Percentiles rank a stretch among this genome's conserved stretches.
Conservation (phyloP, 2,888 invertebrate genomes). For the Eupeodes latifasciatus region DNA sequence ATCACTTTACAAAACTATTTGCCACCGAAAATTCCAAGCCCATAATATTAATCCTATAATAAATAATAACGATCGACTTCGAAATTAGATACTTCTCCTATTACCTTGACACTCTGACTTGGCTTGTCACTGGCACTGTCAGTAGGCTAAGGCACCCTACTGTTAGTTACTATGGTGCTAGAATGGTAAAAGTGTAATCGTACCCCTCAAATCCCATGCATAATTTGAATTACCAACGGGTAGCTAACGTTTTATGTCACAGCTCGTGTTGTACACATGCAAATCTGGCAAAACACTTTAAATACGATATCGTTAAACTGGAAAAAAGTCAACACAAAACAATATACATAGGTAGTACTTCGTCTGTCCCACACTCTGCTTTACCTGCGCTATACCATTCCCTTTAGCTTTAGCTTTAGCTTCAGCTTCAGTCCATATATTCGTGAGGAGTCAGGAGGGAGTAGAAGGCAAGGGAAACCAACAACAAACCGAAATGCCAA, state of each 20-base stretch:
- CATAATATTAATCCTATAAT: slow-evolving; percentile 1
- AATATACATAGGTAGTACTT: not conserved
- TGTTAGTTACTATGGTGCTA: not conserved
- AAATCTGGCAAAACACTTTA: slow-evolving; percentile 74
- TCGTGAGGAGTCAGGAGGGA: not conserved
- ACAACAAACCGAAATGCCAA: slow-evolving; percentile 54
- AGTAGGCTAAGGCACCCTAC: slow-evolving; percentile 20
- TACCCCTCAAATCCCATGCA: slow-evolving; percentile 63
- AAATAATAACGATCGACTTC: slow-evolving; percentile 18
- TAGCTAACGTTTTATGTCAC: slow-evolving; percentile 67
- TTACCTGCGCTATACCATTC: too few species aligned
- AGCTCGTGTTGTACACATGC: slow-evolving; percentile 74
- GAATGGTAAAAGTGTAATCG: slow-evolving; percentile 46
- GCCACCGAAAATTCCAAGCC: slow-evolving; percentile 15
- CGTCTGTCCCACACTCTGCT: too few species aligned
- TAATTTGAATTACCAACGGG: slow-evolving; percentile 68
- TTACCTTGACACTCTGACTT: slow-evolving; percentile 33
- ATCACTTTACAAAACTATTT: slow-evolving; percentile 19
- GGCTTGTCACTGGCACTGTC: too few species aligned
- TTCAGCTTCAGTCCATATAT: not conserved
- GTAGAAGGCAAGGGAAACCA: slow-evolving; percentile 34
- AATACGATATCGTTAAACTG: slow-evolving; percentile 61
- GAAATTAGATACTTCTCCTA: slow-evolving; percentile 64
- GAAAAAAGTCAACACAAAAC: slow-evolving; percentile 30
- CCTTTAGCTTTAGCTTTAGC: not conserved